Evolutionary conservation across 2,113 vertebrate species (phyloP).

Genomic region (Columba janthina): DNA sequence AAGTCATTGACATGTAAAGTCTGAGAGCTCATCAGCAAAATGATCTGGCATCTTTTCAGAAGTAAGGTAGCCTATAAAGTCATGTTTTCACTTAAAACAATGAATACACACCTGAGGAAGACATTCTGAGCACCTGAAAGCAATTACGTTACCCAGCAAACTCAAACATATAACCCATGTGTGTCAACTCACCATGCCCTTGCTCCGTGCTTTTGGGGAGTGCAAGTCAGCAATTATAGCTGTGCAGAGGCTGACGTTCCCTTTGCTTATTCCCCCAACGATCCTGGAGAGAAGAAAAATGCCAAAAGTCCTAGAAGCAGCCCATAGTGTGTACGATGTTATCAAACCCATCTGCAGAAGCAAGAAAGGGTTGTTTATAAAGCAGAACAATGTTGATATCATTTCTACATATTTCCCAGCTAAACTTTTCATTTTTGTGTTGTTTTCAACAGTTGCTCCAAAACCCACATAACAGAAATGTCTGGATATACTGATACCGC

Average conservation of each 20-base stretch:
- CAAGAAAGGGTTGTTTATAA: neutral
- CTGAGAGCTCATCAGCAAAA: neutral
- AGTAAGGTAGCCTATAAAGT: neutral
- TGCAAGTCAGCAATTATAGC: conserved; percentile 90
- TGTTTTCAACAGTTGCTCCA: neutral
- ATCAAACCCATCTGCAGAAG: conserved; percentile 84
- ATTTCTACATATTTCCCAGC: neutral
- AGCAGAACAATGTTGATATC: neutral
- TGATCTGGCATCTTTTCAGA: neutral
- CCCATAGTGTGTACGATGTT: conserved; percentile 90
- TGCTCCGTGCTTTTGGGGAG: conserved; percentile 83
- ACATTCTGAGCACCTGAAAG: neutral
- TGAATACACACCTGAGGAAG: neutral
- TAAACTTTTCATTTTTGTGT: neutral
- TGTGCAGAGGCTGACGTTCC: conserved; percentile 93
- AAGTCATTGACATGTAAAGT: neutral
- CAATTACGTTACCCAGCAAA: neutral
- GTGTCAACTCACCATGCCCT: conserved; percentile 88
- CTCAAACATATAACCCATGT: neutral
- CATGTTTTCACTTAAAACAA: neutral
- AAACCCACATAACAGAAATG: neutral
- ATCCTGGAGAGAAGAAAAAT: conserved; percentile 92
- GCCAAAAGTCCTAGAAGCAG: conserved; percentile 85
- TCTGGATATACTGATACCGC: neutral
- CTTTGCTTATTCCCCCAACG: conserved; percentile 92